Evolutionary conservation across 2,797 vertebrate species (phyloP), one percentile per base, ranked within the genome.

Genomic region (Cheirogaleus major): DNA sequence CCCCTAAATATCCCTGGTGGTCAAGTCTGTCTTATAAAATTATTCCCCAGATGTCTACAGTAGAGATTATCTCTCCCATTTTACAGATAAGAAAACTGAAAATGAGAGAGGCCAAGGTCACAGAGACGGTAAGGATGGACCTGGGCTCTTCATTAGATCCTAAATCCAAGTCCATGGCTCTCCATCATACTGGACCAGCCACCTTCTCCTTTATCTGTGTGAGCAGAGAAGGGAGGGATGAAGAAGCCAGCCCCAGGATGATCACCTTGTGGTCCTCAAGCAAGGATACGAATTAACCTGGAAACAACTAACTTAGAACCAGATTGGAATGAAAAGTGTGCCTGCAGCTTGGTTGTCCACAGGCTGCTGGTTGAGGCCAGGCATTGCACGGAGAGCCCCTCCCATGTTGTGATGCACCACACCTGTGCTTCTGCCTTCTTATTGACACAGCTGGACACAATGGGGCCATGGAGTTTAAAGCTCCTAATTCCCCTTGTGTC

Each of bases 331-430:
- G 27, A 73, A 57, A 80, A 45, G 10, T 15, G 5, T 32, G 1
- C 9, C 15, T 20, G 8, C 35, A 59, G 2, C 45, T 63, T 57
- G 70, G 23, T 45, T 48, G 8, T n/a, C 4, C 18, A 41, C 20
- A 22, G 35, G 27, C 18, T 32, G n/a, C 9, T 11, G 12, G 25
- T 20, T 27, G 30, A 91, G 41, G 41, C 15, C 88, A 80, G 7
- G 30, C 2, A 32, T 55, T 84, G 12, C 45, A 5, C 0, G 2
- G 63, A n/a, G 1, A 38, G 13, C 6, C 23, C 20, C 0, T 45
- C 65, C 65, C 10, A 30, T 11, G 69, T 43, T 27, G 8, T 7
- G 20, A 5, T 18, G 4, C 23, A 23, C 22, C 38, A 14, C 6
- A 43, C 7, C 57, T 38, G 5, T 13, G 18, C 32, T 52, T 27